Base-by-base conservation (phyloP, 2,113 vertebrate species). In the Coryphaenoides rupestris region DNA sequence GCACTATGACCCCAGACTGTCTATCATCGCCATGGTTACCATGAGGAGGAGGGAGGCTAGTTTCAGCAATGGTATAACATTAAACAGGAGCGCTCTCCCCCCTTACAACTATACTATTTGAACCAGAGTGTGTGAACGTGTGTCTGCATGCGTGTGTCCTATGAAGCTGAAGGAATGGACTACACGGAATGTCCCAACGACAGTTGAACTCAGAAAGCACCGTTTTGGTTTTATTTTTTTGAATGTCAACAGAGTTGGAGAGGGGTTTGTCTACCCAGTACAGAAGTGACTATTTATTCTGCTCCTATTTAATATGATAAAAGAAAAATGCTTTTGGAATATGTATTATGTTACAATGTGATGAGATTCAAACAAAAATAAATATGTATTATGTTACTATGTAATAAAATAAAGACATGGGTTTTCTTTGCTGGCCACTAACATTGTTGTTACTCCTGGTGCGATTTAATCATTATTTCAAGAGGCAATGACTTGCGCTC, bases 261-360 rank as follows among this genome's bases (percentile, higher is more conserved):
- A 73, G 21, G 72, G 49, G 68, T 65, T 66, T 77, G 78, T 82
- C 75, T 74, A 79, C 68, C 69, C 62, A 55, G 69, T 78, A 76
- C 70, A 84, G 80, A 80, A 75, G 69, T 84, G 58, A 86, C 72
- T 88, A 87, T 86, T 89, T 86, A 87, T 84, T 88, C 78, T 81
- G 77, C 87, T 89, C 72, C 72, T 87, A 87, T 89, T 89, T 87
- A 89, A 89, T 76, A 68, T 80, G 77, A 69, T 63, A 60, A 77
- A 73, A 45, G 10, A 65, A 76, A 79, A 72, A 79, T 40, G 33
- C 73, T 59, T 74, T 86, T 86, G 80, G 68, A 81, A 83, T 82
- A 84, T 85, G 81, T 84, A 84, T 84, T 81, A 86, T 86, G 85
- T 88, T 88, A 72, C 81, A 79, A 81, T 89, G 86, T 90, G 79